These are phyloP conservation scores for Caenorhabditis sp. DNA, from an alignment of 2,888 invertebrate species.

Conservation along the genomic window DNA sequence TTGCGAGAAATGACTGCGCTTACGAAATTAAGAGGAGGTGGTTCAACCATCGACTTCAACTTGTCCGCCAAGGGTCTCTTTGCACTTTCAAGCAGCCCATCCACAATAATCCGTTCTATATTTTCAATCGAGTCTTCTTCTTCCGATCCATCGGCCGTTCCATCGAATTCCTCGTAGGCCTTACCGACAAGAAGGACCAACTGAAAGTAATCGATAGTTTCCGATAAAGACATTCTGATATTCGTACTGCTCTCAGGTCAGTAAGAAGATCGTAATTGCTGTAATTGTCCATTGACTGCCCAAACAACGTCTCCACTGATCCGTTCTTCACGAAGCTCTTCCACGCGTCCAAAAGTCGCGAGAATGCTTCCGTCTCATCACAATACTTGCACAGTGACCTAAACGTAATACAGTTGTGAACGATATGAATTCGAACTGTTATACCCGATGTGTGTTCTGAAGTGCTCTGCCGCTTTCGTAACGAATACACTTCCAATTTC, in stretches of 20 bases:
- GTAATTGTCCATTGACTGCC: slow-evolving; percentile 28
- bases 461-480: slow-evolving; percentile 35
- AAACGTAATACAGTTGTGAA: background rate
- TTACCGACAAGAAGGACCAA: slow-evolving; percentile 8
- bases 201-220: slow-evolving; percentile 16
- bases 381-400: slow-evolving; percentile 55
- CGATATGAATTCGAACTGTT: background rate
- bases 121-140: slow-evolving; percentile 51
- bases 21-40: slow-evolving; percentile 53
- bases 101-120: slow-evolving; percentile 42
- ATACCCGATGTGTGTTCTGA: slow-evolving; percentile 45
- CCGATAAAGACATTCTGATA: background rate
- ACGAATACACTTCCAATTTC: slow-evolving; percentile 39
- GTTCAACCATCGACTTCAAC: slow-evolving; percentile 41
- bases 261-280: slow-evolving; percentile 31
- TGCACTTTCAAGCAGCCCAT: slow-evolving; percentile 45
- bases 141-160: background rate
- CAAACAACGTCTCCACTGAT: slow-evolving; percentile 27
- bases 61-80: slow-evolving; percentile 40
- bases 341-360: slow-evolving; percentile 47
- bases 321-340: slow-evolving; percentile 51
- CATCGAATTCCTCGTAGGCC: slow-evolving; percentile 17
- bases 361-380: slow-evolving; percentile 47
- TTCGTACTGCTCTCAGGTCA: slow-evolving; percentile 43
- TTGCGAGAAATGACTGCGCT: background rate